Evolutionary conservation across 2,113 vertebrate species (phyloP).

Genomic region (Indicator indicator): DNA sequence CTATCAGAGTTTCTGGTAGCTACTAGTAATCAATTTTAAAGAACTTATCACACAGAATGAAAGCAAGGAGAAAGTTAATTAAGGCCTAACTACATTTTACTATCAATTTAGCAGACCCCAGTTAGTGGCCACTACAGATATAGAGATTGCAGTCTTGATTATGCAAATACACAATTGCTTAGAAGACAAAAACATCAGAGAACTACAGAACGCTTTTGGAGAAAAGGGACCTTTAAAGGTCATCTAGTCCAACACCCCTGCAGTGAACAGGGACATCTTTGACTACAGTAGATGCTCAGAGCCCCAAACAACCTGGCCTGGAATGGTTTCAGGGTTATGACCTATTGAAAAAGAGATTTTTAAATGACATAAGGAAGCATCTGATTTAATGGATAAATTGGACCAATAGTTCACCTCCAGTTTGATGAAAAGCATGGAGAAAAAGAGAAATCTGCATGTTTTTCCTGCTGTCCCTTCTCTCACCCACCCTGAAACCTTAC

Average conservation of each 20-base stretch:
- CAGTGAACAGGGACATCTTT: no score
- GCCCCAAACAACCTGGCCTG: no score
- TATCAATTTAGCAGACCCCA: not conserved
- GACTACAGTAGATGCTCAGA: no score
- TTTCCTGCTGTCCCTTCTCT: not conserved
- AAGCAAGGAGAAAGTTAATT: not conserved
- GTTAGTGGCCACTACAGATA: not conserved
- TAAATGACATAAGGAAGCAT: not conserved
- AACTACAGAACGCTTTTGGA: no score
- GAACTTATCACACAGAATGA: not conserved
- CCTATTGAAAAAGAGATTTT: not conserved
- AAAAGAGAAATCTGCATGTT: not conserved
- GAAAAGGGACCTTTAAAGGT: no score
- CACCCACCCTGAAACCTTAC: not conserved
- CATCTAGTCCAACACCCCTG: no score
- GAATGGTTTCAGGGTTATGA: not conserved
- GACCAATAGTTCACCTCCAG: not conserved
- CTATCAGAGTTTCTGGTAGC: not conserved
- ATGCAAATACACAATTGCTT: not conserved
- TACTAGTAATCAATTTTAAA: not conserved
- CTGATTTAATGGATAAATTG: not conserved
- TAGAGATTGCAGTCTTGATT: not conserved
- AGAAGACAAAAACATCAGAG: not conserved
- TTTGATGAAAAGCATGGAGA: not conserved
- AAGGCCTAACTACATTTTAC: not conserved